Evolutionary conservation across 1,140 invertebrate genomes (phyloP).

Genomic region (Brachionus rotundiformis): DNA sequence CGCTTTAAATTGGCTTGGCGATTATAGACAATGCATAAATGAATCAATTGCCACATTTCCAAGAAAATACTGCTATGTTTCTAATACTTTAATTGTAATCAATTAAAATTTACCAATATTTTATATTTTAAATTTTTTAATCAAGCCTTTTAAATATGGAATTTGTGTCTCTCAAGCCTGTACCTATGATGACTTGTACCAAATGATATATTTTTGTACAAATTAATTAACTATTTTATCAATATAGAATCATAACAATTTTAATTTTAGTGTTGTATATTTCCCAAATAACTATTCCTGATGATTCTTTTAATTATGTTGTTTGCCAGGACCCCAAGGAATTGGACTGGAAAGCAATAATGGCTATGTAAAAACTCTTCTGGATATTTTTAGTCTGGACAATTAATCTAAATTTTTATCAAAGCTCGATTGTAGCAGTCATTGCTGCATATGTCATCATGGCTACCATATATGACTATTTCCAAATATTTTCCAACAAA

Average conservation of each 20-base stretch:
- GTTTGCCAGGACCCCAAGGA: not conserved
- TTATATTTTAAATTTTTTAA: not conserved
- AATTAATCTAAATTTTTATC: too few relatives aligned
- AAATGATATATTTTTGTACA: conserved; percentile 8
- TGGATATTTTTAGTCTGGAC: too few relatives aligned
- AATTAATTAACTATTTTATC: too few relatives aligned
- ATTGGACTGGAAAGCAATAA: not conserved
- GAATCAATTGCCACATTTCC: not conserved
- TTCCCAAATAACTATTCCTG: not conserved
- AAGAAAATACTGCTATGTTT: conserved; percentile 16
- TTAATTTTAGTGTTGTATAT: not conserved
- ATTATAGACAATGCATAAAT: conserved; percentile 59
- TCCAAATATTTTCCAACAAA: not conserved
- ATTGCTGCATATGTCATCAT: not conserved
- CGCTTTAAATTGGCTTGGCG: conserved; percentile 57
- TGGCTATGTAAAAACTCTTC: not conserved
- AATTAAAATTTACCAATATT: conserved; percentile 16
- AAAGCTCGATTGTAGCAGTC: not conserved
- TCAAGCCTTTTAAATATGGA: conserved; percentile 46
- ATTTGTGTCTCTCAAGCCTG: conserved; percentile 51
- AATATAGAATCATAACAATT: too few relatives aligned
- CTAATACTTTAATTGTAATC: not conserved
- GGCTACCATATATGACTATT: not conserved
- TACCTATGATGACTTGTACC: not conserved
- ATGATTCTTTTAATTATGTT: not conserved